Conservation (phyloP, 1,140 invertebrate genomes). For the Ceratosolen fusciceps region DNA sequence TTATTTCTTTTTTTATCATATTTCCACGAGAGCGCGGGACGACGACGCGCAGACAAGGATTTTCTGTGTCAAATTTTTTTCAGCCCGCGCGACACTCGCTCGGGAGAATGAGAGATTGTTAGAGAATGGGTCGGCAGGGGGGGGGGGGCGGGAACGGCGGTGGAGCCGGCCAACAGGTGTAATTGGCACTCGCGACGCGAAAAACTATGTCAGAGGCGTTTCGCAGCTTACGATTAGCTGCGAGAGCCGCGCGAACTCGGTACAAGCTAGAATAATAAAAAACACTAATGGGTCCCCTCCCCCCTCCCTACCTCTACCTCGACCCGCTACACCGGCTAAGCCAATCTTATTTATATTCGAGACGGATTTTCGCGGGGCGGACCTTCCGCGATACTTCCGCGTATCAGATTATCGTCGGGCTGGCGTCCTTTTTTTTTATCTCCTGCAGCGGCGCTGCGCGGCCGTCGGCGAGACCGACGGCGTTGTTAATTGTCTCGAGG, state of each 20-base stretch:
- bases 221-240: conserved; percentile 23
- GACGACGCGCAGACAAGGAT: neutral
- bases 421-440: too few relatives aligned
- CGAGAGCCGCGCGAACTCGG: neutral
- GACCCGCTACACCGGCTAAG: too few relatives aligned
- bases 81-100: conserved; percentile 8
- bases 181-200: conserved; percentile 19
- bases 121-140: neutral
- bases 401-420: too few relatives aligned
- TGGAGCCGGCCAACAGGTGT: neutral
- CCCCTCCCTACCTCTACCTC: too few relatives aligned
- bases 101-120: neutral
- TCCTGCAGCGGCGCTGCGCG: too few relatives aligned
- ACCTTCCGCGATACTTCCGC: too few relatives aligned
- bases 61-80: conserved; percentile 32
- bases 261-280: neutral
- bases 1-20: neutral
- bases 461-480: too few relatives aligned
- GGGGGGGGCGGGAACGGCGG: neutral
- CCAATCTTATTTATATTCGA: too few relatives aligned
- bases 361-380: too few relatives aligned
- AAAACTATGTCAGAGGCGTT: conserved; percentile 29
- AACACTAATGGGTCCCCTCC: too few relatives aligned
- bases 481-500: too few relatives aligned
- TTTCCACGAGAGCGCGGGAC: neutral